These are phyloP conservation scores for Gymnothorax reevesii DNA, from an alignment of 2,797 vertebrate species.

Conservation along the genomic window DNA sequence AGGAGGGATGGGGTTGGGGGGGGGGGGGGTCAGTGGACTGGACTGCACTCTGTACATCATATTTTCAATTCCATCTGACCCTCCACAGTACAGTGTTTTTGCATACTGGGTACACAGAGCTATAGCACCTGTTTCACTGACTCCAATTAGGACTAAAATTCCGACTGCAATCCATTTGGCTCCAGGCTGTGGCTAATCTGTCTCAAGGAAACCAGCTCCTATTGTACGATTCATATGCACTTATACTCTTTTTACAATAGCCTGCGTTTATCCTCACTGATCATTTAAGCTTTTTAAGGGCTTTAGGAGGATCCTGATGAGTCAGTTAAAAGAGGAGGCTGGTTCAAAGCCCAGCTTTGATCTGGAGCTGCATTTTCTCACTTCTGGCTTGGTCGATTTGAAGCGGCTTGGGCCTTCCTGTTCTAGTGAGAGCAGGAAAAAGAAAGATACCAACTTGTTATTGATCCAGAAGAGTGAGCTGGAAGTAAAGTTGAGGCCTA, in stretches of 20 bases:
- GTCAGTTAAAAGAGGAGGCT: background rate
- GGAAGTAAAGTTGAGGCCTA: background rate
- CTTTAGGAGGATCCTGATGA: background rate
- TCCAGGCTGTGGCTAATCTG: no score
- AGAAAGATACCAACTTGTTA: background rate
- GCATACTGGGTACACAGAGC: no score
- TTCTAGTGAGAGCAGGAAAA: background rate
- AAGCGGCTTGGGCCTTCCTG: background rate
- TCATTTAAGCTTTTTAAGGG: background rate
- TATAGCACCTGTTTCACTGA: no score
- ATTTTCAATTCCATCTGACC: slow-evolving; percentile 14
- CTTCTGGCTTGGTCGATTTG: background rate
- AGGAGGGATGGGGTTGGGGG: background rate
- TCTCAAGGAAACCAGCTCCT: no score
- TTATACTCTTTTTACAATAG: background rate
- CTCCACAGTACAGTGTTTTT: background rate
- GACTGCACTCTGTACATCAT: background rate
- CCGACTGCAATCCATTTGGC: no score
- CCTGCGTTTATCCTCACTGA: background rate
- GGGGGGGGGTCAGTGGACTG: background rate
- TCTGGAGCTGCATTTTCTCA: background rate
- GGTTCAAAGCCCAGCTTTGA: background rate
- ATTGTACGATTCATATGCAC: no score
- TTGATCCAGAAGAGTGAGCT: slow-evolving; percentile 9
- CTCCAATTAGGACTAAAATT: no score